Evolutionary conservation across 2,113 vertebrate genomes (phyloP).

Genomic region (Tilapia sparmanii): DNA sequence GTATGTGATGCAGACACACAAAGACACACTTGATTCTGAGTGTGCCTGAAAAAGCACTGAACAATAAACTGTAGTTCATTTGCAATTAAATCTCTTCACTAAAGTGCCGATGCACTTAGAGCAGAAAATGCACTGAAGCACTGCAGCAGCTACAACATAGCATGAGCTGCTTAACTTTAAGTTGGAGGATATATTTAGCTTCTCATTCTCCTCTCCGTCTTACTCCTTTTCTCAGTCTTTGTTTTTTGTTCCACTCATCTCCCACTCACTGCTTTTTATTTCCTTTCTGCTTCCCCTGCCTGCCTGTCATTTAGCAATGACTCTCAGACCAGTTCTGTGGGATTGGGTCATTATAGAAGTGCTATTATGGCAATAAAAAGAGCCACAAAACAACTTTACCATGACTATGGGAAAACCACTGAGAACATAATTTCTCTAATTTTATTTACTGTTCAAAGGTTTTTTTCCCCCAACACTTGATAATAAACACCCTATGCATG

Average conservation of each 20-base stretch:
- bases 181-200: background rate
- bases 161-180: background rate
- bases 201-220: background rate
- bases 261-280: background rate
- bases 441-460: background rate
- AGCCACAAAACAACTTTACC: background rate
- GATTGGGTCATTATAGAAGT: background rate
- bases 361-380: background rate
- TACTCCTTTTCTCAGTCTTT: background rate
- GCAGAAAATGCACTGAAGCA: background rate
- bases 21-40: background rate
- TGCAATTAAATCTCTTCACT: background rate
- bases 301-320: background rate
- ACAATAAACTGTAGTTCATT: background rate
- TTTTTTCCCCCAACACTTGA: accelerated
- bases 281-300: background rate
- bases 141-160: background rate
- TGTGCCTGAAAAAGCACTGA: background rate
- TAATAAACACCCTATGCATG: background rate
- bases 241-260: background rate
- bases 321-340: background rate
- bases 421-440: background rate
- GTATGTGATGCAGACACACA: background rate
- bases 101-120: background rate
- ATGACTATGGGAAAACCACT: background rate